A percentile compares a stretch with the other conserved stretches of the same genome.
phyloP scores from a whole-genome alignment of 2,888 invertebrate genomes.

The Perithous albicinctus region DNA sequence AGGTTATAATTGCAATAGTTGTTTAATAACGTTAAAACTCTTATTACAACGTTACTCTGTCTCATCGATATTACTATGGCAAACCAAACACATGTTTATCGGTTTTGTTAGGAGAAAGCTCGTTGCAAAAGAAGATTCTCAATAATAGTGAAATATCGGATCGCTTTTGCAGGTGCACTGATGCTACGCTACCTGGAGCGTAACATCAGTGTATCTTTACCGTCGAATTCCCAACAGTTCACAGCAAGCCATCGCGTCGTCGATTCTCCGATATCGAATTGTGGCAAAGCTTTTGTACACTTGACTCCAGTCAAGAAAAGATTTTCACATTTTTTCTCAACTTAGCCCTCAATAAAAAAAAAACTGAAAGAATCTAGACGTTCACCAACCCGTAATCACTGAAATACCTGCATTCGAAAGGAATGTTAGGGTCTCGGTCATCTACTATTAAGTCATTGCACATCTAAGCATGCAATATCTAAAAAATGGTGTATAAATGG shows the following conservation, averaged over 20 bases:
- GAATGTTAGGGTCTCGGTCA: too few relatives aligned
- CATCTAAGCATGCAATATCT: too few relatives aligned
- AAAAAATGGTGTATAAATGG: too few relatives aligned
- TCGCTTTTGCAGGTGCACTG: constrained; percentile 39
- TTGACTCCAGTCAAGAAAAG: constrained; percentile 39
- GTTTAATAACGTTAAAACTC: neutral
- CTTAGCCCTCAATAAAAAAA: neutral
- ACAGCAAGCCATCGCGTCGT: constrained; percentile 35
- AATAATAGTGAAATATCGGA: constrained; percentile 44
- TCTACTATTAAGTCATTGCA: too few relatives aligned
- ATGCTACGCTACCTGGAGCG: constrained; percentile 25
- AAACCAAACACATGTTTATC: neutral
- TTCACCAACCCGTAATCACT: neutral
- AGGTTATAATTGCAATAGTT: neutral
- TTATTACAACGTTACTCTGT: neutral
- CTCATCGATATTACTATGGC: too few relatives aligned
- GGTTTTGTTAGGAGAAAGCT: constrained; percentile 10
- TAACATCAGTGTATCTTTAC: constrained; percentile 54
- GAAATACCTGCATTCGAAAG: too few relatives aligned
- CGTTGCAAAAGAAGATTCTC: constrained; percentile 24
- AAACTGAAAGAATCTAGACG: too few relatives aligned
- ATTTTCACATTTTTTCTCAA: constrained; percentile 45
- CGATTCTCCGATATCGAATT: constrained; percentile 63
- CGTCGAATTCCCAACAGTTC: constrained; percentile 47
- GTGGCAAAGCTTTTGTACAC: constrained; percentile 45